Evolutionary conservation across 2,888 invertebrate genomes (phyloP).

Genomic region (Eupithecia dodoneata): DNA sequence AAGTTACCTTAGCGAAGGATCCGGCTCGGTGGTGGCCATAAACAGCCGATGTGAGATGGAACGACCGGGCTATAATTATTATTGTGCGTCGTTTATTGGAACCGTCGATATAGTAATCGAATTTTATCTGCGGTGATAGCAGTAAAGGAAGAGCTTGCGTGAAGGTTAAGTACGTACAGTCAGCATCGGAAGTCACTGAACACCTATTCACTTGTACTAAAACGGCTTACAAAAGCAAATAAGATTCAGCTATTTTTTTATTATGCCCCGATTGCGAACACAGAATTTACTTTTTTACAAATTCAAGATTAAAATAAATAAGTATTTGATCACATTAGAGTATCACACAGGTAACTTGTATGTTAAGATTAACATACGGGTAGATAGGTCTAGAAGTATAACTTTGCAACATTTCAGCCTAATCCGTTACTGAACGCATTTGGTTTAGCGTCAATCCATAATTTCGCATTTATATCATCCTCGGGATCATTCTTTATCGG

Average conservation of each 20-base stretch:
- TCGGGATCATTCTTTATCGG: too few relatives aligned
- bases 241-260: background rate
- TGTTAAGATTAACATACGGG: too few relatives aligned
- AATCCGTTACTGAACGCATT: too few relatives aligned
- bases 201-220: background rate
- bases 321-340: too few relatives aligned
- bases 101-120: background rate
- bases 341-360: too few relatives aligned
- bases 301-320: too few relatives aligned
- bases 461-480: too few relatives aligned
- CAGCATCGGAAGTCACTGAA: background rate
- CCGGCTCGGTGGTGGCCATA: background rate
- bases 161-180: background rate
- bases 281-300: too few relatives aligned
- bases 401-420: too few relatives aligned
- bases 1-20: too few relatives aligned
- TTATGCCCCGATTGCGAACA: background rate
- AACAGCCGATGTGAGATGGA: background rate
- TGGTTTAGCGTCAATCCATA: too few relatives aligned
- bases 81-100: background rate
- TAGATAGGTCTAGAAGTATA: too few relatives aligned
- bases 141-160: background rate
- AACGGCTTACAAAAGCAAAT: background rate
- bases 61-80: background rate
- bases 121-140: background rate